Conservation (phyloP, 2,113 vertebrate genomes). For the Eurystomus gularis region DNA sequence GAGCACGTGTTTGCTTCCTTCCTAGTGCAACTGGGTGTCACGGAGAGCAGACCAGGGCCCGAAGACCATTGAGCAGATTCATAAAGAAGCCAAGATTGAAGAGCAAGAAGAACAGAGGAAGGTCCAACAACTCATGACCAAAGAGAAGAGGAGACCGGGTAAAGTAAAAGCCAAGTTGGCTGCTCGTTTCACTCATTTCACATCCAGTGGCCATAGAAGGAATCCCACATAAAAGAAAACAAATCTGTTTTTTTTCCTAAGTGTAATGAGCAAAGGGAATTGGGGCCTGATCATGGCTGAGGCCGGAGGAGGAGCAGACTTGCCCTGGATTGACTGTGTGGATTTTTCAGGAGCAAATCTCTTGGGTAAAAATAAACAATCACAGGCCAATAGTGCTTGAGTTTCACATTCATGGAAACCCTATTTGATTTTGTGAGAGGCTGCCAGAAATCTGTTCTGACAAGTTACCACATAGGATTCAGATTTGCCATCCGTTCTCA, state of each 20-base stretch:
- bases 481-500: not conserved
- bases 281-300: not conserved
- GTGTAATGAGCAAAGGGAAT: not conserved
- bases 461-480: not conserved
- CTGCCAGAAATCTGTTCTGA: not conserved
- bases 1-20: not conserved
- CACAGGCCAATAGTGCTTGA: not conserved
- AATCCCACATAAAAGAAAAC: not conserved
- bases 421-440: not conserved
- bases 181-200: not conserved
- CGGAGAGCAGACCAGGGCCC: slow-evolving; percentile 94
- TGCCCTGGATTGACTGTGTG: not conserved
- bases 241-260: not conserved
- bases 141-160: slow-evolving; percentile 94
- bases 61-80: slow-evolving; percentile 98
- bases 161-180: not conserved
- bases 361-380: not conserved
- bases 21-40: slow-evolving; percentile 94
- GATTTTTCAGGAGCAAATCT: not conserved
- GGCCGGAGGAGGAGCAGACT: not conserved
- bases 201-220: not conserved
- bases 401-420: not conserved
- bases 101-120: slow-evolving; percentile 97
- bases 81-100: slow-evolving; percentile 97
- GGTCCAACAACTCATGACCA: slow-evolving; percentile 95